These are phyloP conservation scores for Petrolisthes cinctipes DNA, from an alignment of 2,888 invertebrate genomes.

Conservation along the genomic window DNA sequence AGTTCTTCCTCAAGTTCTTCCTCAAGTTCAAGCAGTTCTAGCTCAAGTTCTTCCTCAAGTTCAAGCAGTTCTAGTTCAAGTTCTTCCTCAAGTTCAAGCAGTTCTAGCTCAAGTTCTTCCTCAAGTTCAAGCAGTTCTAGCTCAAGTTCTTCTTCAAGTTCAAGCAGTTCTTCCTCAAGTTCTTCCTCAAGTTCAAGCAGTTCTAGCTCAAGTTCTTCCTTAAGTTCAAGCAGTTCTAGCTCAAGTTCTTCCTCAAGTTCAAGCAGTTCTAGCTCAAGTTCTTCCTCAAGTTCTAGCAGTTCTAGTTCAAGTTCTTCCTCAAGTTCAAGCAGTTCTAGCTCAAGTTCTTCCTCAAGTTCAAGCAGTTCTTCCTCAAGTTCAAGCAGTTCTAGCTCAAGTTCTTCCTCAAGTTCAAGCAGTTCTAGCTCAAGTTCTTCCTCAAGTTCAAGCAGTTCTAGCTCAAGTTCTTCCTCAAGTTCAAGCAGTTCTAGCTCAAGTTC, in stretches of 20 bases:
- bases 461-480: background rate
- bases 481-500: constrained; percentile 4
- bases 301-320: background rate
- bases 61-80: background rate
- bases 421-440: background rate
- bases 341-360: background rate
- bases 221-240: background rate
- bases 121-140: constrained; percentile 18
- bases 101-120: too few species aligned
- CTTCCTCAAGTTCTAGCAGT: background rate
- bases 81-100: constrained; percentile 3
- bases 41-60: background rate
- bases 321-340: background rate
- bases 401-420: background rate
- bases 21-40: constrained; percentile 13
- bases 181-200: background rate
- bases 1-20: background rate
- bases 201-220: background rate
- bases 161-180: background rate
- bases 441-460: background rate
- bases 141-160: background rate
- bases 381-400: too few species aligned
- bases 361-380: background rate
- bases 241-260: constrained; percentile 8
- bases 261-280: background rate